These are phyloP conservation scores for Leptopilina syphax DNA, from an alignment of 2,888 invertebrate genomes.

Conservation along the genomic window DNA sequence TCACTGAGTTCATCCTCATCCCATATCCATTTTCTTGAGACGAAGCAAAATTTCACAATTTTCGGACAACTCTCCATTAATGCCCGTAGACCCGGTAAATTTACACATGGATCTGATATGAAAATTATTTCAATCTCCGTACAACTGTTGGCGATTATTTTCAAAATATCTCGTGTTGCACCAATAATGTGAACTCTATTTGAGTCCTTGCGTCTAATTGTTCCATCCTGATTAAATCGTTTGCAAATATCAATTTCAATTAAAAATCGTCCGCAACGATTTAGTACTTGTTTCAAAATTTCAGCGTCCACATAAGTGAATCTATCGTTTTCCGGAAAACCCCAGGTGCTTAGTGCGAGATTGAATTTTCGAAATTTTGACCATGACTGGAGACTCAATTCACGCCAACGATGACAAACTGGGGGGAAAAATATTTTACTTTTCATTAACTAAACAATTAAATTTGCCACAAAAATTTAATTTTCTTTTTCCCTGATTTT, in stretches of 20 bases:
- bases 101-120: constrained; percentile 20
- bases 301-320: constrained; percentile 7
- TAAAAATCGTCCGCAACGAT: constrained; percentile 1
- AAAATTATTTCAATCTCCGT: background rate
- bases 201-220: background rate
- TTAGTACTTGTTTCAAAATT: background rate
- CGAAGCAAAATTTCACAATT: background rate
- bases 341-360: constrained; percentile 1
- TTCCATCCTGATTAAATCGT: constrained; percentile 25
- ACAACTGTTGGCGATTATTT: background rate
- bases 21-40: constrained; percentile 21
- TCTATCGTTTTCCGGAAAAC: constrained; percentile 10
- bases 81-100: background rate
- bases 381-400: background rate
- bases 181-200: constrained; percentile 11
- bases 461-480: no score
- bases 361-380: constrained; percentile 1
- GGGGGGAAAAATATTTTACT: background rate
- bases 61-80: background rate
- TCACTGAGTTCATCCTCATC: background rate
- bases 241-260: constrained; percentile 2
- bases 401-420: constrained; percentile 23
- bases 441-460: background rate
- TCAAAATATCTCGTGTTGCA: constrained; percentile 4
- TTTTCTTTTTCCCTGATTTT: no score